Base-by-base conservation (phyloP, 1,140 invertebrate genomes). In the Procambarus clarkii region DNA sequence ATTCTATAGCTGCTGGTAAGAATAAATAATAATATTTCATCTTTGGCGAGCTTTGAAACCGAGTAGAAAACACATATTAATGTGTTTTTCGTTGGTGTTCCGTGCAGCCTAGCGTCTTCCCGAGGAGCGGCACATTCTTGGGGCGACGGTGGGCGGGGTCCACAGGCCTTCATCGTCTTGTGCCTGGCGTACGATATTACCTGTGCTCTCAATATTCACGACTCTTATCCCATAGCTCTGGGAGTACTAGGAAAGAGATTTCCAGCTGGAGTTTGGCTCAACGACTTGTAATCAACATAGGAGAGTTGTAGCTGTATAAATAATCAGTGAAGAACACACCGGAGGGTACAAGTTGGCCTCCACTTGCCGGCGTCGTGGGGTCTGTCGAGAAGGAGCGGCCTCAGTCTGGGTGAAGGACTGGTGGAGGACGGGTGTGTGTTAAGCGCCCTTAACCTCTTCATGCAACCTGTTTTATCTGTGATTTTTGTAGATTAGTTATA, bases 401-500 rank as follows among this genome's bases (percentile, higher is more conserved):
- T 54, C 45, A 81, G 79, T 81, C 79, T 81, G 79, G 79, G 15
- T 81, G 13, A 58, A 81, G 48, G 45, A 50, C 48, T 45, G 79
- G 79, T 81, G 79, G 48, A 81, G 79, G 79, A 81, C 79, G 79
- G 79, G 79, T 81, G 79, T 81, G 79, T 81, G 79, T 34, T 24
- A 34, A 54, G 50, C 79, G 79, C 79, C 79, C 79, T 58, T n/a
- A 34, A 21, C 54, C 79, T 81, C 79, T 81, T 81, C 79, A 81
- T 81, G 79, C 79, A 81, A 81, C 48, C 79, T 45, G 48, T 34
- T 48, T 54, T 54, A 81, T 54, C 79, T 81, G 79, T 81, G 79
- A 81, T 81, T 81, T 81, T 81, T 45, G 79, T 81, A 81, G 79
- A 8, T 50, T 81, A 81, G 79, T 81, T 81, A 54, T 80, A 81